These are phyloP conservation scores for Wasmannia auropunctata DNA, from an alignment of 1,140 invertebrate genomes.

Conservation along the genomic window DNA sequence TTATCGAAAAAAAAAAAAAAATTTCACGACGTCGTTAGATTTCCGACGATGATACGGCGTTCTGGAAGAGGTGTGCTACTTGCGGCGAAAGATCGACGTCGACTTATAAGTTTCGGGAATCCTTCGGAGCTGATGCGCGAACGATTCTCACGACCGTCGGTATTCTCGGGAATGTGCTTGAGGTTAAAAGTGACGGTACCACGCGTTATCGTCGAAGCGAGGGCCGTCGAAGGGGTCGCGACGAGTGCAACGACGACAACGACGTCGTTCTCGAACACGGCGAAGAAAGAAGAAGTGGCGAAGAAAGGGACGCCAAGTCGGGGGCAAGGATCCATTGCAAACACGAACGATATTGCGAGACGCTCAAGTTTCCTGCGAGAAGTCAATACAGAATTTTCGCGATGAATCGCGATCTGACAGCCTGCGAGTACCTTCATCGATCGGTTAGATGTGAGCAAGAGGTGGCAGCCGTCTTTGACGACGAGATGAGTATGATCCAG, in stretches of 20 bases:
- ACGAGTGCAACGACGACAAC: no score
- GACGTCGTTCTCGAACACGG: neutral
- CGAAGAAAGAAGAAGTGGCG: neutral
- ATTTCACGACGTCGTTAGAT: slow-evolving; percentile 29
- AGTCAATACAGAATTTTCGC: slow-evolving; percentile 76
- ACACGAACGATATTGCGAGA: slow-evolving; percentile 40
- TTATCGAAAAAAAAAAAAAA: neutral
- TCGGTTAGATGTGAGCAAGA: slow-evolving; percentile 64
- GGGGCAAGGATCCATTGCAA: neutral
- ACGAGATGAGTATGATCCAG: slow-evolving; percentile 69
- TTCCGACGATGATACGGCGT: slow-evolving; percentile 34
- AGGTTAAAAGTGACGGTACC: slow-evolving; percentile 65
- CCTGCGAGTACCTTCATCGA: slow-evolving; percentile 79
- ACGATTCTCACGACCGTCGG: slow-evolving; percentile 69
- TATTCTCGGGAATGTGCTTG: slow-evolving; percentile 70
- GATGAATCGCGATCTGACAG: slow-evolving; percentile 75
- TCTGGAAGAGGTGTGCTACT: slow-evolving; percentile 48
- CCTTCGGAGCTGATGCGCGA: neutral
- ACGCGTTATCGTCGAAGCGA: slow-evolving; percentile 59
- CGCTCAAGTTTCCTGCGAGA: neutral
- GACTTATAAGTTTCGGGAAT: slow-evolving; percentile 63
- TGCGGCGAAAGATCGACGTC: slow-evolving; percentile 68
- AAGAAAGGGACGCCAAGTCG: neutral
- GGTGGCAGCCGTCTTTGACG: slow-evolving; percentile 59
- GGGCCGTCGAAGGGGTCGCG: neutral